Base-by-base conservation (phyloP, 2,888 invertebrate genomes). In the Phaedon cochleariae region DNA sequence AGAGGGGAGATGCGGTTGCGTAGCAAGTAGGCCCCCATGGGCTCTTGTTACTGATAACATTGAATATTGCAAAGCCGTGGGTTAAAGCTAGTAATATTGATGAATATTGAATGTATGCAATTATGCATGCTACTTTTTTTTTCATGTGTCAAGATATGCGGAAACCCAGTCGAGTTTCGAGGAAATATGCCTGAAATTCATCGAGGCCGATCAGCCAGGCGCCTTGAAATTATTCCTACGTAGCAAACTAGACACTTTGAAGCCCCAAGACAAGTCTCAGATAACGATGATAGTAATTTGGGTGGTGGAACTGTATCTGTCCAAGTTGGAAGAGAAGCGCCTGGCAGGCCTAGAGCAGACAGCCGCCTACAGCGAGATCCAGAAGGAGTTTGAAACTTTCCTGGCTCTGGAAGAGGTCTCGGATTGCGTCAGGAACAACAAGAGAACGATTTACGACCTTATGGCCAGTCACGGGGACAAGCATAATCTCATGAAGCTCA, bases 391-490 rank as follows among this genome's bases (percentile, higher is more conserved):
- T 73, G 92, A 94, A 77, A 85, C 87, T 49, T 94, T 96, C 77
- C 85, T 96, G 67, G 84, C 88, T 1, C 86, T 90, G 57, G 87
- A 90, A 0, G 88, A 90, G 78, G 92, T 95, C 0, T 85, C 88
- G 75, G 91, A 92, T 70, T 95, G 95, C 81, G 89, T 96, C 71
- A 89, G 89, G 64, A 90, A 90, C 65, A 93, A 97, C 77, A 91
- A 93, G 73, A 87, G 90, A 1, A 92, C 93, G 0, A 91, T 98
- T 54, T 97, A 97, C 78, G 92, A 95, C 74, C 82, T 99, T 64
- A 94, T 98, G 86, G 90, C 95, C 0, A 95, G 95, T 68, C 98
- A 99, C 79, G 98, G 97, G 0, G 97, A 98, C 82, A 92, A 94
- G 69, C 91, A 93, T 66, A 97, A 97, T 82, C 84, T 97, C 17